A percentile compares a stretch with the other conserved stretches of the same genome.
These are phyloP conservation scores for Meloe dianella DNA, from an alignment of 2,888 invertebrate genomes.

Conservation along the genomic window DNA sequence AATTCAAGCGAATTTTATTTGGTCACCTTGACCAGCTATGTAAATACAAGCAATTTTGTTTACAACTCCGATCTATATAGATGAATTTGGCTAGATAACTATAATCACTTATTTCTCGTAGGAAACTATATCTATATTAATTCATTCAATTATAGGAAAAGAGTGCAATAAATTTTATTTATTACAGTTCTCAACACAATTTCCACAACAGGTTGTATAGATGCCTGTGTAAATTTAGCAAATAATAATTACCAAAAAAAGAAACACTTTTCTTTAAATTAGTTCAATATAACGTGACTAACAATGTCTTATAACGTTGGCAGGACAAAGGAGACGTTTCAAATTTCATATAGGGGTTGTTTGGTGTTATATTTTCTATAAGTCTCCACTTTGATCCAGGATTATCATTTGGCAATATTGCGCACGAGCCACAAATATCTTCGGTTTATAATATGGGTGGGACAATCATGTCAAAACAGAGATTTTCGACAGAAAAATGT, in stretches of 20 bases:
- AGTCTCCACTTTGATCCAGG: conserved; percentile 43
- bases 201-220: no score
- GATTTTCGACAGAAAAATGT: neutral
- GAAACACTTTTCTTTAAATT: neutral
- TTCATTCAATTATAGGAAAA: no score
- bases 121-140: no score
- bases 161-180: no score
- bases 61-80: no score
- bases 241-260: neutral
- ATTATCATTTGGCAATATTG: conserved; percentile 42
- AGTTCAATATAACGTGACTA: conserved; percentile 1
- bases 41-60: no score
- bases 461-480: neutral
- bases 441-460: neutral
- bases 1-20: no score
- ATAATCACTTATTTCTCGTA: no score
- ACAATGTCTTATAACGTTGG: conserved; percentile 30
- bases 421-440: conserved; percentile 47
- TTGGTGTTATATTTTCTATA: neutral
- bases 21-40: no score
- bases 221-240: neutral
- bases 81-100: no score
- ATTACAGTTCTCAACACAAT: no score
- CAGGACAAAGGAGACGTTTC: conserved; percentile 46
- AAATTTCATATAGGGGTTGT: conserved; percentile 40